Evolutionary conservation across 1,140 invertebrate species (phyloP).

Genomic region (Hetaerina americana): DNA sequence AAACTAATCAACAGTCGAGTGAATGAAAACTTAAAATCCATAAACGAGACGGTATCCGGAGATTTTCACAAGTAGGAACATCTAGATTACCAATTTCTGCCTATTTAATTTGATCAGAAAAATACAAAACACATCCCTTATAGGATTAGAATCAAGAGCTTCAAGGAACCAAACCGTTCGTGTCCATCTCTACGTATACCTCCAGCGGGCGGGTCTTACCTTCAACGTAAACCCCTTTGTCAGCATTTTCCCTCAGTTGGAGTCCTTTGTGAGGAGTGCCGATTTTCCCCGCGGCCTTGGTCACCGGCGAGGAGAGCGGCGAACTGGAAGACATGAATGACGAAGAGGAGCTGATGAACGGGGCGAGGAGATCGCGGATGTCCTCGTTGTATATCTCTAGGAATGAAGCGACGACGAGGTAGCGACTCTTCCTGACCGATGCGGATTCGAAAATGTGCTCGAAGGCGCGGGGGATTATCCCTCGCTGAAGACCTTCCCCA

Average conservation of each 20-base stretch:
- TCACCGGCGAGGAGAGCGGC: neutral
- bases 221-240: conserved; percentile 67
- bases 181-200: no score
- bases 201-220: no score
- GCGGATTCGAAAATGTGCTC: conserved; percentile 90
- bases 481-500: conserved; percentile 37
- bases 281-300: neutral
- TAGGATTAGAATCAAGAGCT: no score
- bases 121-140: no score
- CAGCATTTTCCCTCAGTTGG: conserved; percentile 67
- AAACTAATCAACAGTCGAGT: no score
- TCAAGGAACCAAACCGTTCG: no score
- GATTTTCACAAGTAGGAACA: no score
- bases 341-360: neutral
- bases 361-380: conserved; percentile 60
- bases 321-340: neutral
- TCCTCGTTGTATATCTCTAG: conserved; percentile 91
- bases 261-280: conserved; percentile 46
- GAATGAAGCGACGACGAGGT: conserved; percentile 80
- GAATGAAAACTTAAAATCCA: no score
- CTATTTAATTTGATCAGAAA: no score
- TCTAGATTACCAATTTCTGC: no score
- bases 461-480: conserved; percentile 75
- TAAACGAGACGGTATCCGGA: no score
- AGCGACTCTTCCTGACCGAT: conserved; percentile 67